Conservation (phyloP, 2,888 invertebrate genomes). For the Seira ritae region DNA sequence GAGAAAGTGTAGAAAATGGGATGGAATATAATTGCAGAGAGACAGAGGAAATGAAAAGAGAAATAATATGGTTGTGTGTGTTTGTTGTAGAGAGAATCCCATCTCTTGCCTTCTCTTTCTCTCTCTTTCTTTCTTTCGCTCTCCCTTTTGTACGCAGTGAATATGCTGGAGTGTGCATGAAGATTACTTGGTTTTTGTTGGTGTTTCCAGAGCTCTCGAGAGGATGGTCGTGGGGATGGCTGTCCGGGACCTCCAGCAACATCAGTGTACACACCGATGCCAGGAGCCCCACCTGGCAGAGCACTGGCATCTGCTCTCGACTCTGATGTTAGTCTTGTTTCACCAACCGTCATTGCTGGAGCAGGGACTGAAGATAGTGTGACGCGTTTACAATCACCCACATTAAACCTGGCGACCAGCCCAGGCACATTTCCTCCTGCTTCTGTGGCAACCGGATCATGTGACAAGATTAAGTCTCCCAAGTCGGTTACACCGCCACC, state of each 20-base stretch:
- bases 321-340: conserved; percentile 62
- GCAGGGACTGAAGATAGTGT: conserved; percentile 49
- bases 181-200: conserved; percentile 50
- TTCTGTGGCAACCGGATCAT: conserved; percentile 40
- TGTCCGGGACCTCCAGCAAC: conserved; percentile 72
- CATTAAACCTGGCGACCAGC: conserved; percentile 57
- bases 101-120: not conserved
- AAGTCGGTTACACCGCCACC: conserved; percentile 69
- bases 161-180: conserved; percentile 50
- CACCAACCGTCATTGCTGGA: conserved; percentile 60
- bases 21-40: too few species aligned
- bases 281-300: conserved; percentile 62
- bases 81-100: conserved; percentile 1
- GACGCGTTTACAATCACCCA: conserved; percentile 54
- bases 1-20: conserved; percentile 13
- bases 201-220: conserved; percentile 72
- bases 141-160: not conserved
- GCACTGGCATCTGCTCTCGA: conserved; percentile 45
- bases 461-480: conserved; percentile 67
- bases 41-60: too few species aligned
- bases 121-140: too few species aligned
- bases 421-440: conserved; percentile 39
- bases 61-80: not conserved
- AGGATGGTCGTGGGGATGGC: conserved; percentile 73
- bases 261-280: conserved; percentile 45